Evolutionary conservation across 2,888 invertebrate genomes (phyloP), one percentile per base, ranked within the genome.

Genomic region (Sympetrum striolatum): DNA sequence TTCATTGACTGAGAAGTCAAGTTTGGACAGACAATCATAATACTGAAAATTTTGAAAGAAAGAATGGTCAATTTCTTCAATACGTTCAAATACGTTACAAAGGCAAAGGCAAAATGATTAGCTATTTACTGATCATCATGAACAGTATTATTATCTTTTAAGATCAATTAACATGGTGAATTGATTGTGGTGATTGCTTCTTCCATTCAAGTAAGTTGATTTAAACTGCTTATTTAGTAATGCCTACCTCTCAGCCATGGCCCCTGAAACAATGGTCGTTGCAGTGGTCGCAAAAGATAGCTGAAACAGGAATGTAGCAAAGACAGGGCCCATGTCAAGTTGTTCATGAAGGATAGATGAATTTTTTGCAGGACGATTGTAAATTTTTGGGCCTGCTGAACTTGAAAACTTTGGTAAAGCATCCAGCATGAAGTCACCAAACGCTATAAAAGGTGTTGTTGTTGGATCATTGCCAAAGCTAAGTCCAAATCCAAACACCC

Each of bases 161-260:
- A n/a, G n/a, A n/a, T n/a, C n/a, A n/a, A n/a, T n/a, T n/a, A n/a
- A n/a, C n/a, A n/a, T n/a, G n/a, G n/a, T n/a, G n/a, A n/a, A n/a
- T n/a, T n/a, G n/a, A n/a, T n/a, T n/a, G n/a, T n/a, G n/a, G n/a
- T n/a, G n/a, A n/a, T n/a, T n/a, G n/a, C n/a, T n/a, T n/a, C n/a
- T n/a, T n/a, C n/a, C n/a, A n/a, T n/a, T n/a, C n/a, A n/a, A n/a
- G n/a, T 60, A 60, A 60, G 6, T 15, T 6, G 0, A 60, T 53
- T 18, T 53, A 31, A 73, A 73, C 22, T 73, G 31, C 25, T 31
- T 31, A 12, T 22, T 12, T 73, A 73, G 18, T 12, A 81, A 92
- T 93, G 97, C 97, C 98, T 96, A 97, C 97, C 98, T 96, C 93
- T 98, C 98, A 1, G 98, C 98, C 98, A 98, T 98, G 8, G 98